phyloP scores from a whole-genome alignment of 2,888 invertebrate species.

The Callosobruchus maculatus region DNA sequence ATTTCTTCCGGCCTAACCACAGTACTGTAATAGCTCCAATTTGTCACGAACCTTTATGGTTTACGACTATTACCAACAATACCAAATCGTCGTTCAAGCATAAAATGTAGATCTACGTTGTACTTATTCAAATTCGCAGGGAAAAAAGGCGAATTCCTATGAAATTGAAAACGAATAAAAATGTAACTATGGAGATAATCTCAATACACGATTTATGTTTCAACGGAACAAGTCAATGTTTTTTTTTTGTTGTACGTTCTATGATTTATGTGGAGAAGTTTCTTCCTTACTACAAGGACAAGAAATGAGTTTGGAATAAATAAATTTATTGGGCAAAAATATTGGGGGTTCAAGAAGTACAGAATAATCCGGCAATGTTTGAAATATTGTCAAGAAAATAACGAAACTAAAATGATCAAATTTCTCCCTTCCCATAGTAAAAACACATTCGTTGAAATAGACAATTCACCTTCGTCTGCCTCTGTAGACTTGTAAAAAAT shows the following conservation, averaged over 20 bases:
- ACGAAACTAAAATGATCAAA: too few species aligned
- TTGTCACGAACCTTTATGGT: slow-evolving; percentile 5
- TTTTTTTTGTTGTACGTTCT: too few species aligned
- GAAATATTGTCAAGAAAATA: too few species aligned
- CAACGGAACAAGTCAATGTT: background rate
- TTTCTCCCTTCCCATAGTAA: too few species aligned
- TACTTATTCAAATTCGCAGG: background rate
- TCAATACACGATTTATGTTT: background rate
- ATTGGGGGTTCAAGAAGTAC: too few species aligned
- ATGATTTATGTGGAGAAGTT: slow-evolving; percentile 1
- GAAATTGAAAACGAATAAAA: background rate
- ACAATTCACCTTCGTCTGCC: too few species aligned
- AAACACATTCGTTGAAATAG: too few species aligned
- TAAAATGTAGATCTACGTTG: background rate
- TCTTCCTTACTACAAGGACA: too few species aligned
- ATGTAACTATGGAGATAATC: background rate
- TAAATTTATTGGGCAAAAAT: too few species aligned
- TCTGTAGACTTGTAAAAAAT: too few species aligned
- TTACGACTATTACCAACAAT: background rate
- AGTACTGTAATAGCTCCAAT: slow-evolving; percentile 2
- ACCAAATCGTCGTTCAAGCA: background rate
- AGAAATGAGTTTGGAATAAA: too few species aligned
- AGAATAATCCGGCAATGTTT: too few species aligned
- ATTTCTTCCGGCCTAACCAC: slow-evolving; percentile 2
- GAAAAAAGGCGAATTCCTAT: background rate